Evolutionary conservation across 1,140 invertebrate species (phyloP).

Genomic region (Magallana gigas): DNA sequence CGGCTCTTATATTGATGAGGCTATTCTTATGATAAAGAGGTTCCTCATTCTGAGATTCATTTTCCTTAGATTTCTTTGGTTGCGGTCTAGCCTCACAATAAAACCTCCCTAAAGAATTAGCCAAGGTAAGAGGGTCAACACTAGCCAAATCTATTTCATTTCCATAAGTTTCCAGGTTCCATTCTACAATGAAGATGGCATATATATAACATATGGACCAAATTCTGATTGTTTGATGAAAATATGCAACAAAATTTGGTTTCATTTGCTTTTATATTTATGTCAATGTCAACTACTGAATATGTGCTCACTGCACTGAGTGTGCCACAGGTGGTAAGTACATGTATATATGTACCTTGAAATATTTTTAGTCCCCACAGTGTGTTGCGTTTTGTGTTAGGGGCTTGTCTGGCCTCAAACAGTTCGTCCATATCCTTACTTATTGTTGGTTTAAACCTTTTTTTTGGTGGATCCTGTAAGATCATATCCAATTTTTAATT

Average conservation of each 20-base stretch:
- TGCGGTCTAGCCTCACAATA: conserved; percentile 26
- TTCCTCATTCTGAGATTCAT: neutral
- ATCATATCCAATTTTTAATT: too few species aligned
- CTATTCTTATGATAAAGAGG: conserved; percentile 38
- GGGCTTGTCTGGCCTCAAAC: neutral
- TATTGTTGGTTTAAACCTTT: neutral
- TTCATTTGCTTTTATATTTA: neutral
- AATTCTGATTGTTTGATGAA: neutral
- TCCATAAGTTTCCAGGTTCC: conserved; percentile 5
- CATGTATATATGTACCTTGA: neutral
- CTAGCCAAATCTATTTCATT: neutral
- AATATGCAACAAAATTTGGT: neutral
- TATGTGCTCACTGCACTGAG: neutral
- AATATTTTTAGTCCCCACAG: neutral
- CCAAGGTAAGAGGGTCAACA: neutral
- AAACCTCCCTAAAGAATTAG: neutral
- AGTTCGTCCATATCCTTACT: neutral
- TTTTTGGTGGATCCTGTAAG: neutral
- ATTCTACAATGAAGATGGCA: conserved; percentile 37
- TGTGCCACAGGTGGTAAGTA: too few species aligned
- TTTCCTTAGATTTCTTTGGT: neutral
- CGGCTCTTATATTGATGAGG: neutral
- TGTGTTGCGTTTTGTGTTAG: neutral
- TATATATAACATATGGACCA: neutral
- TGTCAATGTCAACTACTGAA: neutral